A percentile compares a stretch with the other conserved stretches of the same genome.
Conservation (phyloP, 2,888 invertebrate genomes). For the Lottia scabra region DNA sequence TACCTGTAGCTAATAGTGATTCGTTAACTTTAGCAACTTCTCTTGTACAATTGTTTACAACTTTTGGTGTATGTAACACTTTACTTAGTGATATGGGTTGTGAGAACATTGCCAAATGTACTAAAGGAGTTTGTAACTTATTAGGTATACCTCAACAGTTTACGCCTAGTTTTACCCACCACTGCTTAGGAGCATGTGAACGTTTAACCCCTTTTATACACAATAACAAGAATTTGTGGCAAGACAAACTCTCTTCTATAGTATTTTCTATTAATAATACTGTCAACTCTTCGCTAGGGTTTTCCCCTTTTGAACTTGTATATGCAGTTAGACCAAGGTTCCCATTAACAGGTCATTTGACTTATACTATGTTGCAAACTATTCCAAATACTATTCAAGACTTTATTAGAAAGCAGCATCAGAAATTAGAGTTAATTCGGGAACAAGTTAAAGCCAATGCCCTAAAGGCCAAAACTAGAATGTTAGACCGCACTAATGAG, state of each 20-base stretch:
- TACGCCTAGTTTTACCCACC: conserved; percentile 22
- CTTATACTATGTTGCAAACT: neutral
- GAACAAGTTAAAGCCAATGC: neutral
- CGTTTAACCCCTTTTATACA: conserved; percentile 24
- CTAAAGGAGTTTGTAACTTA: neutral
- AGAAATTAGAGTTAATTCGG: neutral
- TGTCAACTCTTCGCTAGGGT: conserved; percentile 11
- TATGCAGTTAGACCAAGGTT: conserved; percentile 12
- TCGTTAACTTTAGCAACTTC: conserved; percentile 12
- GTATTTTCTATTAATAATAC: conserved; percentile 24
- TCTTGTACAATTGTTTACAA: conserved; percentile 14
- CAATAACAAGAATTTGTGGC: conserved; percentile 15
- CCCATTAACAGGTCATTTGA: conserved; percentile 9
- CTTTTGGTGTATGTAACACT: conserved; percentile 21
- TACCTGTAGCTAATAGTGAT: conserved; percentile 16
- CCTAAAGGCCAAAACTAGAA: neutral
- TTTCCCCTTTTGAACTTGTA: conserved; percentile 23
- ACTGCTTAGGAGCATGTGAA: conserved; percentile 29
- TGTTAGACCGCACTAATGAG: conserved; percentile 2
- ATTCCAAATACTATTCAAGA: neutral
- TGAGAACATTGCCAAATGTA: neutral
- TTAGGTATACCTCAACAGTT: conserved; percentile 5
- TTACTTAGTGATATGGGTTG: conserved; percentile 4
- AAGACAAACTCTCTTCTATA: conserved; percentile 20
- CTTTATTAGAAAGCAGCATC: neutral